Evolutionary conservation across 2,113 vertebrate species (phyloP).

Genomic region (Gopherus evgoodei): DNA sequence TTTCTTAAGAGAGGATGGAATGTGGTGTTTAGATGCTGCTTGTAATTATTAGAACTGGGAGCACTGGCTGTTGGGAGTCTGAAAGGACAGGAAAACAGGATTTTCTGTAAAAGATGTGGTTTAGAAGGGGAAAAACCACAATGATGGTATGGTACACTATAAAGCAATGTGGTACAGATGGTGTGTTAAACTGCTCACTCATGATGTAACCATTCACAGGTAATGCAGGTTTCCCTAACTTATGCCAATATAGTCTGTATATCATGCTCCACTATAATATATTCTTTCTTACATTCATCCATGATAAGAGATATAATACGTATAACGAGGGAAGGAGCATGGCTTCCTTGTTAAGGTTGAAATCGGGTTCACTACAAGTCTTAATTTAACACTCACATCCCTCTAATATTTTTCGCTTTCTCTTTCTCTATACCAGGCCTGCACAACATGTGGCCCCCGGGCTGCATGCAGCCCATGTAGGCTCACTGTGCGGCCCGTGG

Average conservation of each 20-base stretch:
- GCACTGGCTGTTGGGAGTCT: too few species aligned
- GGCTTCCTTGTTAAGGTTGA: not conserved
- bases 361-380: not conserved
- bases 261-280: not conserved
- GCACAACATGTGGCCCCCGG: too few species aligned
- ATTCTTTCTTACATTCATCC: not conserved
- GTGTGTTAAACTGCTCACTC: not conserved
- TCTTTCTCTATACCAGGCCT: not conserved
- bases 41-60: too few species aligned
- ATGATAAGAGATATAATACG: not conserved
- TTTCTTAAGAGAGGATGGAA: too few species aligned
- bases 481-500: too few species aligned
- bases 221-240: not conserved
- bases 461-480: too few species aligned
- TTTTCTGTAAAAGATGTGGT: too few species aligned
- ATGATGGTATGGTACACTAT: not conserved
- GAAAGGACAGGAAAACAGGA: too few species aligned
- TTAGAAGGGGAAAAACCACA: too few species aligned
- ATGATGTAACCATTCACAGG: not conserved
- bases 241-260: not conserved
- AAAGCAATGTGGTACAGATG: not conserved
- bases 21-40: too few species aligned
- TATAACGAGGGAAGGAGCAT: not conserved
- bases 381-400: not conserved
- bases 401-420: not conserved